A percentile compares a stretch with the other conserved stretches of the same genome.
These are phyloP conservation scores for Petrophora chlorosata DNA, from an alignment of 2,888 invertebrate species.

Conservation along the genomic window DNA sequence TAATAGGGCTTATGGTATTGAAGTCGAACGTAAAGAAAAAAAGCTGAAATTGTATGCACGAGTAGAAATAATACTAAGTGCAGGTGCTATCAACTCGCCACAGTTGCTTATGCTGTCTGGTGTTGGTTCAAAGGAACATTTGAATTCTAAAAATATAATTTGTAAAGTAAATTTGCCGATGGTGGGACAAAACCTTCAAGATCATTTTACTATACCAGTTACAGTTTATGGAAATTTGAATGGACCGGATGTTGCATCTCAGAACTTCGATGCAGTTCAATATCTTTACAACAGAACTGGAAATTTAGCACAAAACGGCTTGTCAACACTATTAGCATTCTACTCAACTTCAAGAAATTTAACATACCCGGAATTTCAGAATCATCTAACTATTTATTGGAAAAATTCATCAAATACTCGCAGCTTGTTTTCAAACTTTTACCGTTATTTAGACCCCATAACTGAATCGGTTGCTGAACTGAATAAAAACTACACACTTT, in stretches of 20 bases:
- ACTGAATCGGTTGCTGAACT: slow-evolving; percentile 44
- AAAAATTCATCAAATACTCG: slow-evolving; percentile 50
- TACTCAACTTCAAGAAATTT: slow-evolving; percentile 50
- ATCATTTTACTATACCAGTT: slow-evolving; percentile 71
- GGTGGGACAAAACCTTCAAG: slow-evolving; percentile 82
- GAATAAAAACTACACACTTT: slow-evolving; percentile 52
- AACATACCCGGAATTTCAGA: slow-evolving; percentile 57
- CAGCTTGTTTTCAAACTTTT: slow-evolving; percentile 1
- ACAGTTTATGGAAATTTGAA: slow-evolving; percentile 57
- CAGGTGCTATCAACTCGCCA: slow-evolving; percentile 76
- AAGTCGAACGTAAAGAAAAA: slow-evolving; percentile 49
- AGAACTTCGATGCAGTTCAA: slow-evolving; percentile 57
- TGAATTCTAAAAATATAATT: slow-evolving; percentile 58
- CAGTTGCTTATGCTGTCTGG: slow-evolving; percentile 80
- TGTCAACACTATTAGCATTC: slow-evolving; percentile 78
- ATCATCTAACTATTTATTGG: slow-evolving; percentile 41
- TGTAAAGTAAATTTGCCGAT: slow-evolving; percentile 64
- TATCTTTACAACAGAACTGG: slow-evolving; percentile 82
- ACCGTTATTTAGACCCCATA: slow-evolving; percentile 56
- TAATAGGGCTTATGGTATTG: slow-evolving; percentile 65
- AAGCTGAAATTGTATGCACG: slow-evolving; percentile 44
- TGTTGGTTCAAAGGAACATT: slow-evolving; percentile 68
- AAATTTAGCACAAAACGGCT: slow-evolving; percentile 67
- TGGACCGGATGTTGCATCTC: slow-evolving; percentile 40
- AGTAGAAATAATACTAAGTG: slow-evolving; percentile 76